phyloP scores from a whole-genome alignment of 2,888 invertebrate species.

The Cetonia aurata region DNA sequence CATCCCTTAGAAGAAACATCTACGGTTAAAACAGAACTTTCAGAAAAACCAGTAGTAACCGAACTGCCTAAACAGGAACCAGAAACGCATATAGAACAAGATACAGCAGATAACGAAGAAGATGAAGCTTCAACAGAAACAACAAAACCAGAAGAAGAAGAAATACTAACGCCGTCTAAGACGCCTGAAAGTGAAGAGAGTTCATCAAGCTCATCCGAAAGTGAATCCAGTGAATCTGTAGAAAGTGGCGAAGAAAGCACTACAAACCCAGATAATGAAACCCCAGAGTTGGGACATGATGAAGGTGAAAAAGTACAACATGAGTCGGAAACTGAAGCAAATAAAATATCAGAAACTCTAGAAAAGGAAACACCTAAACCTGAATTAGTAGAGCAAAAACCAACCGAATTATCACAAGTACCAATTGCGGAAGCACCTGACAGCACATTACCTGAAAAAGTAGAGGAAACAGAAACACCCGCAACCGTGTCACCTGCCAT shows the following conservation, averaged over 20 bases:
- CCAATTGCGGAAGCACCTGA: constrained; percentile 13
- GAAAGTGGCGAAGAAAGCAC: constrained; percentile 10
- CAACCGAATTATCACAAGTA: constrained; percentile 38
- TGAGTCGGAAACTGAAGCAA: constrained; percentile 38
- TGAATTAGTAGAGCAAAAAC: constrained; percentile 31
- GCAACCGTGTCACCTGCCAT: constrained; percentile 19
- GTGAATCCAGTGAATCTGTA: constrained; percentile 13
- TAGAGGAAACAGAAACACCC: constrained; percentile 39
- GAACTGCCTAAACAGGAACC: constrained; percentile 33
- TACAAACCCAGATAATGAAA: constrained; percentile 40
- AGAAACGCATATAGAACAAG: constrained; percentile 31
- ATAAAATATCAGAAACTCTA: constrained; percentile 31
- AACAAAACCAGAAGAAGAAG: constrained; percentile 43
- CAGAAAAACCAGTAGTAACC: constrained; percentile 38
- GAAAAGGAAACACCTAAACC: constrained; percentile 40
- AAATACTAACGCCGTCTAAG: not conserved
- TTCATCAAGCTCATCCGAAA: not conserved
- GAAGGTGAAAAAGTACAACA: constrained; percentile 38
- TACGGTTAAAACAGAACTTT: constrained; percentile 16
- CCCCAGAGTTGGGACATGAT: constrained; percentile 15
- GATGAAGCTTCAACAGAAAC: constrained; percentile 40
- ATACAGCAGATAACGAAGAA: constrained; percentile 25
- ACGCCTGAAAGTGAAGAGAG: not conserved
- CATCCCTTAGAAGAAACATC: constrained; percentile 1
- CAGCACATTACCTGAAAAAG: constrained; percentile 20